Base-by-base conservation (phyloP, 2,113 vertebrate species). In the Mungos mungo region DNA sequence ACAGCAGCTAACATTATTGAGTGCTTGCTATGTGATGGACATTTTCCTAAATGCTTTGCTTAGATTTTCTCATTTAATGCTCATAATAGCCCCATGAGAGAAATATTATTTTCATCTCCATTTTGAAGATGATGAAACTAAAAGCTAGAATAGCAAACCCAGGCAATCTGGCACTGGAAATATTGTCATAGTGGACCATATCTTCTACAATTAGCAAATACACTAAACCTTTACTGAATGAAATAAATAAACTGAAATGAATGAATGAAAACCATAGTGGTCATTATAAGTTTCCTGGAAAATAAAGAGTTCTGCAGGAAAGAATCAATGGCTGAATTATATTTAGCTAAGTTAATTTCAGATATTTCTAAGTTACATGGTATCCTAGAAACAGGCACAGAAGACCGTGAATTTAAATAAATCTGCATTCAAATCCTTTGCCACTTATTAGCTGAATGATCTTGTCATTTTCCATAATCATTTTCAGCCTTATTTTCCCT, bases 161-260 rank as follows among this genome's bases (percentile, higher is more conserved):
- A 18, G 65, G 57, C 23, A 88, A 10, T 29, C n/a, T 92, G 41
- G 11, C 57, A 33, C 25, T 68, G 25, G 38, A 83, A 52, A 15
- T 60, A 91, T 60, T 60, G 45, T 74, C 65, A 68, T 54, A n/a
- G 2, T 16, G 38, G 31, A 72, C 27, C 47, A 47, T 77, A 35
- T 33, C 3, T 29, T 79, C 12, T 93, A 25, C 60, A 63, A 83
- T 71, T 27, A 86, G 27, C 16, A 71, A 85, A 77, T 54, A 71
- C 27, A 52, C 12, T 90, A 18, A 95, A 77, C 27, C 47, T 90
- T 27, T 72, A 83, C n/a, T 66, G 71, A 91, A 72, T 52, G 23
- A 74, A 96, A 68, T 89, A 74, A 96, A 68, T 89, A 92, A 86
- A 77, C 72, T 66, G 93, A 33, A 33, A 38, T 90, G 21, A 94